Base-by-base conservation (phyloP, 2,113 vertebrate species). In the Aegithalos caudatus region DNA sequence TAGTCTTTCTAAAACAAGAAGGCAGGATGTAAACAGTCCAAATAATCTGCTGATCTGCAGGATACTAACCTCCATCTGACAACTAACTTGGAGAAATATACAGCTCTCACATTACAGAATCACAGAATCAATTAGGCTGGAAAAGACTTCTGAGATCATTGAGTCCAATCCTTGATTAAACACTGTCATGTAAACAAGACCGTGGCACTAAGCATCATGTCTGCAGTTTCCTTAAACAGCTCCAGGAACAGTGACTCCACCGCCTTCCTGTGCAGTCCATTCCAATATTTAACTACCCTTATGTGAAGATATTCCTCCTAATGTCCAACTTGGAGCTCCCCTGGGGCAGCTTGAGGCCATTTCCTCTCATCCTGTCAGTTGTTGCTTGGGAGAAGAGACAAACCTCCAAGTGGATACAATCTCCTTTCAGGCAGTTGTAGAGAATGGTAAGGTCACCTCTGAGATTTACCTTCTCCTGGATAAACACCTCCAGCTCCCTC, bases 291-390 rank as follows among this genome's bases (percentile, higher is more conserved):
- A 53, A 35, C 25, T 21, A 61, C 13, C 9, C 3, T 60, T 40
- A n/a, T 27, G 17, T 31, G 29, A 74, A 67, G 14, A 58, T 67
- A 47, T 35, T 60, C 20, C 17, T 60, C 20, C 29, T 25, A 22
- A 31, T 47, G 6, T 47, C 17, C 53, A 47, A 25, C 20, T 28
- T 45, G 33, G 18, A 51, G 15, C 13, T 66, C 33, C 10, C 13
- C 13, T 21, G 24, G 15, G 14, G 17, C 14, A 82, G 24, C 20
- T 67, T 53, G n/a, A 40, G n/a, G 25, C 13, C 22, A 18, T 40
- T 29, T 31, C 24, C 16, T 67, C 20, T 74, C 33, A 6, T 40
- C 5, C 38, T 18, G 4, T 25, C 1, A 0, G 3, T 31, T 29
- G 13, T 9, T 67, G 9, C 10, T 12, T 54, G 24, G 24, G 29